Evolutionary conservation across 2,113 vertebrate species (phyloP).

Genomic region (Paracyprichromis sp.): DNA sequence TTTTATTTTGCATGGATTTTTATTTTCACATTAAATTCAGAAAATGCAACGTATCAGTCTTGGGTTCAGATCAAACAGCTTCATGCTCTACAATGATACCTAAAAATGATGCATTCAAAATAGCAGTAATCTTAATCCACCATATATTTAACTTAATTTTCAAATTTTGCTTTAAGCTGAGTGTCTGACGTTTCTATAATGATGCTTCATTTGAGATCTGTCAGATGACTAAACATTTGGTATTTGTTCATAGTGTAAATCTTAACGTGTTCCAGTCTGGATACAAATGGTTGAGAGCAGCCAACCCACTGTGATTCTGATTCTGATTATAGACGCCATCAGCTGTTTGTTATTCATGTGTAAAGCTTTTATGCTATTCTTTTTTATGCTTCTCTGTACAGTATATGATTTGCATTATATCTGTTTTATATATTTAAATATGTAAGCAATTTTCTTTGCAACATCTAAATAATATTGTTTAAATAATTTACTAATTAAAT

Average conservation of each 20-base stretch:
- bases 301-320: neutral
- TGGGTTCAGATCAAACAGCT: neutral
- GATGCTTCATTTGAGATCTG: neutral
- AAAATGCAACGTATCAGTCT: neutral
- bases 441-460: neutral
- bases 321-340: neutral
- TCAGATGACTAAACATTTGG: neutral
- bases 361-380: neutral
- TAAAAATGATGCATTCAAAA: neutral
- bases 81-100: neutral
- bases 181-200: accelerated
- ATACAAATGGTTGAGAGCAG: neutral
- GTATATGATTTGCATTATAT: neutral
- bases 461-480: neutral
- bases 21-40: neutral
- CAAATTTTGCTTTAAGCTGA: neutral
- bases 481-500: neutral
- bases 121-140: neutral
- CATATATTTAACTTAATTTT: neutral
- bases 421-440: neutral
- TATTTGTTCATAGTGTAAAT: neutral
- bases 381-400: accelerated
- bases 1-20: neutral
- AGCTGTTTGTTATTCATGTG: neutral
- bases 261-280: neutral